phyloP scores from a whole-genome alignment of 1,140 invertebrate species.

The Drosophila nasuta region DNA sequence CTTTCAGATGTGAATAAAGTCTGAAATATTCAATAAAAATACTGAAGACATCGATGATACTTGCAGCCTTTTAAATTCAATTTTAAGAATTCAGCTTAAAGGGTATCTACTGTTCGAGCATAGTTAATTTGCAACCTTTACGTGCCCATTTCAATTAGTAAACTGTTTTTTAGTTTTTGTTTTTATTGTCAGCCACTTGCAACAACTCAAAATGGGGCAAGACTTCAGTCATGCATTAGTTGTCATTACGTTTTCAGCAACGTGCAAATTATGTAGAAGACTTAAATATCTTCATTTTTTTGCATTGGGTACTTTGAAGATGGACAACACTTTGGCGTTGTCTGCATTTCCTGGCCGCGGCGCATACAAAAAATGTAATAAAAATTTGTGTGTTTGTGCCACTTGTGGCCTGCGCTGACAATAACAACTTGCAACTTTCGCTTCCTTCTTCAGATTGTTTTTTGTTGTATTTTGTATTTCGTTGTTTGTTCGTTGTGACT shows the following conservation, averaged over 20 bases:
- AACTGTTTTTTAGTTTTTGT: too few species aligned
- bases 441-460: slow-evolving; percentile 21
- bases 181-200: too few species aligned
- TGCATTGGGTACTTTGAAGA: neutral
- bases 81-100: too few species aligned
- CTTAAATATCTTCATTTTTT: neutral
- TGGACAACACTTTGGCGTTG: neutral
- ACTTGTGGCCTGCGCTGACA: slow-evolving; percentile 12
- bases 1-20: too few species aligned
- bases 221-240: neutral
- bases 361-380: neutral
- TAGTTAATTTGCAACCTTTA: too few species aligned
- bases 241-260: neutral
- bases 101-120: too few species aligned
- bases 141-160: too few species aligned
- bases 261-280: neutral
- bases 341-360: slow-evolving; percentile 4
- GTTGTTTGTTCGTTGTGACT: slow-evolving; percentile 1
- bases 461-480: neutral
- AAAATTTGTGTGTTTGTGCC: neutral
- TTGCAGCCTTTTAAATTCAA: too few species aligned
- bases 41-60: too few species aligned
- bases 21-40: too few species aligned
- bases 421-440: slow-evolving; percentile 37
- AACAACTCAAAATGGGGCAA: too few species aligned